A percentile compares a stretch with the other conserved stretches of the same genome.
Evolutionary conservation across 1,140 invertebrate genomes (phyloP).

Genomic region (Drosophila asahinai): DNA sequence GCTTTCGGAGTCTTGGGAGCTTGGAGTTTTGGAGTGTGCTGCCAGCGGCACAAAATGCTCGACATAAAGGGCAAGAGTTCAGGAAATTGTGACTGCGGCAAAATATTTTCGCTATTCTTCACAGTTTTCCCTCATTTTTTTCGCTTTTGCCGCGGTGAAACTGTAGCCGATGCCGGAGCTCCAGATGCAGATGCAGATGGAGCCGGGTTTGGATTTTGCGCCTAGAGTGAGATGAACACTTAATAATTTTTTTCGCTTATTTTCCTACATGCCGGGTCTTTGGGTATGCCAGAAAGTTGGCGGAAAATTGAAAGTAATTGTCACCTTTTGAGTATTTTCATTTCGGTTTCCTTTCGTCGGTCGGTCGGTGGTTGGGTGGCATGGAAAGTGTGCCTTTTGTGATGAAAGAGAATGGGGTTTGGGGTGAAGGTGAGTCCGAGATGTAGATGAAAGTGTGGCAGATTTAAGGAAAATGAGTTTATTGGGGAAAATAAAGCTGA

Average conservation of each 20-base stretch:
- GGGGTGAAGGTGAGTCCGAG: constrained; percentile 55
- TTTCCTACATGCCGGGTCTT: constrained; percentile 26
- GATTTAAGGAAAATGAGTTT: constrained; percentile 3
- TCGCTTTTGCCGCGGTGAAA: constrained; percentile 54
- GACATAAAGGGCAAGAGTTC: constrained; percentile 83
- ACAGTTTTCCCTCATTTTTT: constrained; percentile 21
- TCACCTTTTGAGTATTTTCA: constrained; percentile 65
- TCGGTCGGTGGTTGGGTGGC: constrained; percentile 20
- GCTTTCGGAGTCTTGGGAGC: constrained; percentile 6
- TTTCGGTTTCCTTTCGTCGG: constrained; percentile 31
- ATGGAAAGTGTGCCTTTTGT: constrained; percentile 55
- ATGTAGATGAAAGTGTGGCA: constrained; percentile 43
- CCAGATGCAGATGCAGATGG: constrained; percentile 25
- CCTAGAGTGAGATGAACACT: constrained; percentile 23
- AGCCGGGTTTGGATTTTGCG: constrained; percentile 10
- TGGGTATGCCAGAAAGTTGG: constrained; percentile 40
- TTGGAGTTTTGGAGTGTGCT: constrained; percentile 49
- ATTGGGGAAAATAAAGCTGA: neutral
- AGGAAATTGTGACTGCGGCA: constrained; percentile 78
- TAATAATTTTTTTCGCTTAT: constrained; percentile 19
- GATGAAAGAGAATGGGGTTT: constrained; percentile 44
- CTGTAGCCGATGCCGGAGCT: constrained; percentile 56
- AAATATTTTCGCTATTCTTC: constrained; percentile 59
- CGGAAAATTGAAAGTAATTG: constrained; percentile 81
- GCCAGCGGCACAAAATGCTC: constrained; percentile 76